Evolutionary conservation across 2,888 invertebrate genomes (phyloP).

Genomic region (Harpalus rufipes): DNA sequence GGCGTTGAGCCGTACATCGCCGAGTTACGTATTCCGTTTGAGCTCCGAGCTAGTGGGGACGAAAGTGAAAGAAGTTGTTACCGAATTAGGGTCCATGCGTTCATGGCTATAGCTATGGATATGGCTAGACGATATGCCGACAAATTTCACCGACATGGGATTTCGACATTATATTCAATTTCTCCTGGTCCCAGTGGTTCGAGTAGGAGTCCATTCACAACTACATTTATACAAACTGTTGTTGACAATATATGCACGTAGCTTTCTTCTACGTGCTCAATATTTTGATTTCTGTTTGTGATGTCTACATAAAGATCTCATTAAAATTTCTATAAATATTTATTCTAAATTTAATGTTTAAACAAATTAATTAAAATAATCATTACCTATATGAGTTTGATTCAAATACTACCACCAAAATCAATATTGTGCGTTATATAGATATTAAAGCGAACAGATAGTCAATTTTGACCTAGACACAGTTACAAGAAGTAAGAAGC

Average conservation of each 20-base stretch:
- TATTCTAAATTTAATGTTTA: no score
- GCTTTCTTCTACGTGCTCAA: background rate
- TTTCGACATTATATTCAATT: background rate
- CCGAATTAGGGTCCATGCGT: slow-evolving; percentile 56
- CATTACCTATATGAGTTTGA: no score
- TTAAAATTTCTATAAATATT: no score
- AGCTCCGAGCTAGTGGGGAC: slow-evolving; percentile 38
- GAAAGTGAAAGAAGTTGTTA: slow-evolving; percentile 63
- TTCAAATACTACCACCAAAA: no score
- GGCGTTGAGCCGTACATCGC: slow-evolving; percentile 10
- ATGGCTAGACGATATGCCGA: slow-evolving; percentile 4
- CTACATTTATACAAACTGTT: background rate
- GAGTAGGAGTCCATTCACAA: background rate
- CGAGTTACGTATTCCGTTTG: slow-evolving; percentile 62
- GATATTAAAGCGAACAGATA: no score
- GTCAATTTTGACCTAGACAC: no score
- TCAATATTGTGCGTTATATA: no score
- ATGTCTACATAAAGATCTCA: no score
- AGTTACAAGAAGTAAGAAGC: no score
- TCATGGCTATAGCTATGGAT: background rate
- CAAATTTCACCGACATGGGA: slow-evolving; percentile 13
- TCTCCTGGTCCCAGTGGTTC: background rate
- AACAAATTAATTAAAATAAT: no score
- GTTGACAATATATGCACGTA: background rate
- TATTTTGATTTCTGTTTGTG: background rate